phyloP scores from a whole-genome alignment of 2,797 vertebrate species.

The Ambastaia sidthimunki region DNA sequence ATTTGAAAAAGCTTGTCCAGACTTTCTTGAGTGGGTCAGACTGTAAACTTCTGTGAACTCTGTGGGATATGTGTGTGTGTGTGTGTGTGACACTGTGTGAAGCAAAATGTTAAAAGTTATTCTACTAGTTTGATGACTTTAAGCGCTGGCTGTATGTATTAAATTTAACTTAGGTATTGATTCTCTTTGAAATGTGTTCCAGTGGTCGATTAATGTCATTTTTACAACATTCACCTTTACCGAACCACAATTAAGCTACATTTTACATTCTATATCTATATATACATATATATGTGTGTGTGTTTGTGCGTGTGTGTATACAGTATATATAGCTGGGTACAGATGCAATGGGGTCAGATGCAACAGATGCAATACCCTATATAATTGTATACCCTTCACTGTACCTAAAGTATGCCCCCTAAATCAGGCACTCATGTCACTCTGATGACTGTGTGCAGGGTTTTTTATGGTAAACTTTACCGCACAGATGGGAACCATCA shows the following conservation, averaged over 20 bases:
- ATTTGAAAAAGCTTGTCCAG: constrained; percentile 43
- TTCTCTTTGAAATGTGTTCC: constrained; percentile 19
- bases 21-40: constrained; percentile 39
- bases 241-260: neutral
- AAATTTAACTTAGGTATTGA: constrained; percentile 25
- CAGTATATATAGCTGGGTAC: no score
- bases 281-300: no score
- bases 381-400: neutral
- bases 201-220: constrained; percentile 27
- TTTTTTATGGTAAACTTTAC: constrained; percentile 33
- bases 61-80: constrained; percentile 4
- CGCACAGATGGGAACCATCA: constrained; percentile 52
- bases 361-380: no score
- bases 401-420: constrained; percentile 6
- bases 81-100: neutral
- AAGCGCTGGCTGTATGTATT: neutral
- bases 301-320: no score
- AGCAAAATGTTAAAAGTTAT: neutral
- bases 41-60: constrained; percentile 26
- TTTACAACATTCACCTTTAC: constrained; percentile 30
- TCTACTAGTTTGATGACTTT: neutral
- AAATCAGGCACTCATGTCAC: constrained; percentile 1
- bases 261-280: neutral
- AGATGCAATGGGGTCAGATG: no score
- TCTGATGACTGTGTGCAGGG: constrained; percentile 21